These are phyloP conservation scores for Larimichthys polyactis DNA, from an alignment of 2,113 vertebrate species.

Conservation along the genomic window DNA sequence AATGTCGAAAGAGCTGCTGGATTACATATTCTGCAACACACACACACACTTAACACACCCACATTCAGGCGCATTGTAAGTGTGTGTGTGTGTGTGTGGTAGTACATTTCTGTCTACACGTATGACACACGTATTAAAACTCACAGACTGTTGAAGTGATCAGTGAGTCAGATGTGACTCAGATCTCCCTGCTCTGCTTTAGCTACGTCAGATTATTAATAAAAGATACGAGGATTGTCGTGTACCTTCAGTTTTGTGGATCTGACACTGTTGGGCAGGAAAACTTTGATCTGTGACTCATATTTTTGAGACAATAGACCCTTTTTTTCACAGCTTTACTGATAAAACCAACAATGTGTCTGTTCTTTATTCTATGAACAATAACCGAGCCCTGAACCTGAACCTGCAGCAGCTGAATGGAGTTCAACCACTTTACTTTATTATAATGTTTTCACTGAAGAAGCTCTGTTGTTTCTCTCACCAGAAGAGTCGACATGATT, in stretches of 20 bases:
- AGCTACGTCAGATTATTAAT: background rate
- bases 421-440: background rate
- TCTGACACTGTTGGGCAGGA: background rate
- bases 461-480: background rate
- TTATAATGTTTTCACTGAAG: background rate
- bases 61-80: background rate
- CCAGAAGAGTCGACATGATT: too few relatives aligned
- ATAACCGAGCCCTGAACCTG: too few relatives aligned
- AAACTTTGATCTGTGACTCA: background rate
- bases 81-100: background rate
- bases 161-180: slow-evolving; percentile 16
- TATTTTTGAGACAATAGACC: background rate
- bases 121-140: background rate
- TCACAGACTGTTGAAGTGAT: background rate
- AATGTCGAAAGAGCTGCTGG: slow-evolving; percentile 69
- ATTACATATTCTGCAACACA: slow-evolving; percentile 60
- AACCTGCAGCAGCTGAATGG: background rate
- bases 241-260: too few relatives aligned
- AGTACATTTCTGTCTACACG: background rate
- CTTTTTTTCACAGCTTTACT: background rate
- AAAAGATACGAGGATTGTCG: too few relatives aligned
- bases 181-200: background rate
- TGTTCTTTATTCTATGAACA: too few relatives aligned
- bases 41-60: slow-evolving; percentile 9
- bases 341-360: background rate